Evolutionary conservation across 2,888 invertebrate genomes (phyloP).

Genomic region (Eustalomyia histrio): DNA sequence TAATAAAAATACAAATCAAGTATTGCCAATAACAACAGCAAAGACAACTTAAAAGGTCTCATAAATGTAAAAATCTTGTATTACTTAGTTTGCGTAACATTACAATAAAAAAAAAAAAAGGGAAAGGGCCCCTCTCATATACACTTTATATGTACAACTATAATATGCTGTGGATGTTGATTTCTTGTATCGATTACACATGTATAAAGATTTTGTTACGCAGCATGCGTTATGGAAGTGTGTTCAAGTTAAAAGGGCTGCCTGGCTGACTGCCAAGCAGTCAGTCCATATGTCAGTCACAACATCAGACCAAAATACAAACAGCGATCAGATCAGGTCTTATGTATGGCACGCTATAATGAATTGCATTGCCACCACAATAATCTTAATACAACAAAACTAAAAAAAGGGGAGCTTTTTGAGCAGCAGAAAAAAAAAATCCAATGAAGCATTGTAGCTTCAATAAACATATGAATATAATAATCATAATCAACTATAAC

Average conservation of each 20-base stretch:
- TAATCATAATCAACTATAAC: conserved; percentile 22
- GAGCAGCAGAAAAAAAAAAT: conserved; percentile 22
- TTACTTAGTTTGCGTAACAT: conserved; percentile 62
- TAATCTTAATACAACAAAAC: conserved; percentile 53
- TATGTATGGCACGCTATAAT: conserved; percentile 62
- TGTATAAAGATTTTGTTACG: conserved; percentile 60
- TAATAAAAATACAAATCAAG: conserved; percentile 35
- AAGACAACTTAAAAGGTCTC: conserved; percentile 15
- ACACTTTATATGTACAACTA: not conserved
- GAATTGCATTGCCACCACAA: conserved; percentile 65
- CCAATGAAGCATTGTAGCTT: conserved; percentile 58
- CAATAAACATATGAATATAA: conserved; percentile 40
- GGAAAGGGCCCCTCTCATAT: conserved; percentile 52
- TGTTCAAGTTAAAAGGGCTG: conserved; percentile 52
- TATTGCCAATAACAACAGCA: conserved; percentile 39
- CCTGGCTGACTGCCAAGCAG: not conserved
- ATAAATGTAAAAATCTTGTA: conserved; percentile 64
- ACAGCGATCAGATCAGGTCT: conserved; percentile 47
- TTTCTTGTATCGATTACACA: conserved; percentile 64
- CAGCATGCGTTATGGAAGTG: conserved; percentile 64
- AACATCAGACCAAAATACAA: conserved; percentile 9
- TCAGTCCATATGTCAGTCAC: conserved; percentile 23
- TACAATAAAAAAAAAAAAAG: conserved; percentile 54
- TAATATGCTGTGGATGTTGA: conserved; percentile 31
- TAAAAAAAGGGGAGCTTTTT: conserved; percentile 33